Base-by-base conservation (phyloP, 2,888 invertebrate genomes). In the Nomada flava region DNA sequence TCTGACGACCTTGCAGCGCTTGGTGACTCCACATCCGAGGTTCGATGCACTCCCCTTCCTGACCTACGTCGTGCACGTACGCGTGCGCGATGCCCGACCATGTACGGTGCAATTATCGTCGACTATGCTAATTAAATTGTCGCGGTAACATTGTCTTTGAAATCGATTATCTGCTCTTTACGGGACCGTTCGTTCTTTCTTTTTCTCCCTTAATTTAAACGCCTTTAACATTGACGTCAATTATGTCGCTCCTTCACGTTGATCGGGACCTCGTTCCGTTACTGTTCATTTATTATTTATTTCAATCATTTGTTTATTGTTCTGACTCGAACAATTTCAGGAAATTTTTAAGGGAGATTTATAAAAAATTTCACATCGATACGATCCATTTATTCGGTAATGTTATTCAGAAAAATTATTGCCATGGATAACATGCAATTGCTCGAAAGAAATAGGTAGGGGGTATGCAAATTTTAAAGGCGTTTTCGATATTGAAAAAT, bases 21-120 rank as follows among this genome's bases (percentile, higher is more conserved):
- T 72, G 71, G 36, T 79, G 62, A 69, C 59, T 53, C 20, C 68
- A 64, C 63, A 60, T 73, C 50, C 59, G 29, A 82, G 59, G 84
- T 82, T 81, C 75, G 65, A 81, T 69, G 79, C 59, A 67, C 84
- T 85, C 74, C 84, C 62, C 62, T 75, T 72, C 83, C 75, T 83
- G 81, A 83, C 83, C 84, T 83, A 83, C 63, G 80, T 26, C 65
- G 68, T 15, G 26, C 72, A 64, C 44, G 55, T 75, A 36, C 76
- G 76, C 67, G 50, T 62, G 42, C 72, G 60, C 67, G 23, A 55
- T 67, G 20, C 55, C 59, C 71, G 29, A 36, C 50, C 57, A 20
- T 67, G 64, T 55, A 63, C 44, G 67, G 23, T 75, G 53, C 53
- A 73, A 86, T 86, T 83, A 81, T 64, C 72, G 65, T 79, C 70